Evolutionary conservation across 2,888 invertebrate species (phyloP).

Genomic region (Parnassius smintheus): DNA sequence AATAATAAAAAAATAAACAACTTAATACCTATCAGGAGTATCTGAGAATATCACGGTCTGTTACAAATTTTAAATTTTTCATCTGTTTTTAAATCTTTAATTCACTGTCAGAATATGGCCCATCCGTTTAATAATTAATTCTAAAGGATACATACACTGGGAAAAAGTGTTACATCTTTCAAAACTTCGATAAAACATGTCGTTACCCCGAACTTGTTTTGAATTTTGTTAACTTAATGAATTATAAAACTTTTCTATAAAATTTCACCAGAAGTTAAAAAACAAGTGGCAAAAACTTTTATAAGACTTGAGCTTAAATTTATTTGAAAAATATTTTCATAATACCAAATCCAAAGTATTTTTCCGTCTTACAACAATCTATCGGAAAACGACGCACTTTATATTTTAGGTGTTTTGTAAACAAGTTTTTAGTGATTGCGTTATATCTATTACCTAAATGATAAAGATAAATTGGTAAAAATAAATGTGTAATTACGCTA

Average conservation of each 20-base stretch:
- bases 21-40: background rate
- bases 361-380: background rate
- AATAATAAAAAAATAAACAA: conserved; percentile 3
- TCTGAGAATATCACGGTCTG: background rate
- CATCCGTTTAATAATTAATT: conserved; percentile 18
- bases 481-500: conserved; percentile 20
- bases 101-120: background rate
- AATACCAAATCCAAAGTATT: no score
- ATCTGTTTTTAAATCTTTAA: no score
- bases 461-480: conserved; percentile 14
- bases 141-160: conserved; percentile 14
- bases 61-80: background rate
- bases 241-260: conserved; percentile 13
- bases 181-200: conserved; percentile 18
- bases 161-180: conserved; percentile 17
- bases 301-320: background rate
- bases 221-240: conserved; percentile 22
- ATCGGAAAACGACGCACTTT: background rate
- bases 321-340: no score
- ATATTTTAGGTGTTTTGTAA: conserved; percentile 16
- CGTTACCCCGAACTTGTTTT: conserved; percentile 19
- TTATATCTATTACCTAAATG: conserved; percentile 3
- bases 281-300: conserved; percentile 2
- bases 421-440: conserved; percentile 20
- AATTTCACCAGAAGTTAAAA: conserved; percentile 22